phyloP scores from a whole-genome alignment of 1,140 invertebrate genomes.

The Oreohelix idahoensis region DNA sequence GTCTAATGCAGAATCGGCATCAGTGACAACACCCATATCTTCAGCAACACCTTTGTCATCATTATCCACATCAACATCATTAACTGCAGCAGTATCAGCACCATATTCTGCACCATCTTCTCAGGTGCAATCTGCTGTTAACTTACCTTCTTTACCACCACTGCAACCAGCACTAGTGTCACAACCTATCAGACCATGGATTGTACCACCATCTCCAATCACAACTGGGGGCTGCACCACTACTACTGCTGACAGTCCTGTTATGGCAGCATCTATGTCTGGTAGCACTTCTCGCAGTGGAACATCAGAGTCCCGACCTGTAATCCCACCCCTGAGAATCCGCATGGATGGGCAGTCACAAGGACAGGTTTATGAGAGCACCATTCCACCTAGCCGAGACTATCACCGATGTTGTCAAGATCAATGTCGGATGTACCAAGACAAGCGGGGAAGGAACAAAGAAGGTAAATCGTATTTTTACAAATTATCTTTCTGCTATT shows the following conservation, averaged over 20 bases:
- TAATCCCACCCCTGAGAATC: conserved; percentile 36
- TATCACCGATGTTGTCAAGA: conserved; percentile 30
- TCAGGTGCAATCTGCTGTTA: conserved; percentile 15
- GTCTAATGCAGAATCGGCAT: background rate
- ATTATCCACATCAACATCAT: too few relatives aligned
- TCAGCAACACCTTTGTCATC: too few relatives aligned
- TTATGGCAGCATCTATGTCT: background rate
- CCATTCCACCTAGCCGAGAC: background rate
- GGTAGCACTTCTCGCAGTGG: background rate
- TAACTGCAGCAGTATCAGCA: background rate
- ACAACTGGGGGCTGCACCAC: background rate
- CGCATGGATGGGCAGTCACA: conserved; percentile 38
- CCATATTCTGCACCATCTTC: background rate
- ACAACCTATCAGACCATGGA: background rate
- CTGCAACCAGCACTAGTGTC: background rate
- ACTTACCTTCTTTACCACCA: background rate
- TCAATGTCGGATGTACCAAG: conserved; percentile 26
- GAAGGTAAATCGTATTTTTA: too few relatives aligned
- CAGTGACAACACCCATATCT: background rate
- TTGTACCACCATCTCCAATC: conserved; percentile 1
- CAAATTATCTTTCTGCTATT: too few relatives aligned
- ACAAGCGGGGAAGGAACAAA: conserved; percentile 27
- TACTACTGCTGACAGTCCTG: background rate
- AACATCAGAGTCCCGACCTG: conserved; percentile 18
- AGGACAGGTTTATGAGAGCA: conserved; percentile 34